Percentiles rank a stretch among this genome's conserved stretches.
Evolutionary conservation across 2,888 invertebrate genomes (phyloP).

Genomic region (Yponomeuta malinellus): DNA sequence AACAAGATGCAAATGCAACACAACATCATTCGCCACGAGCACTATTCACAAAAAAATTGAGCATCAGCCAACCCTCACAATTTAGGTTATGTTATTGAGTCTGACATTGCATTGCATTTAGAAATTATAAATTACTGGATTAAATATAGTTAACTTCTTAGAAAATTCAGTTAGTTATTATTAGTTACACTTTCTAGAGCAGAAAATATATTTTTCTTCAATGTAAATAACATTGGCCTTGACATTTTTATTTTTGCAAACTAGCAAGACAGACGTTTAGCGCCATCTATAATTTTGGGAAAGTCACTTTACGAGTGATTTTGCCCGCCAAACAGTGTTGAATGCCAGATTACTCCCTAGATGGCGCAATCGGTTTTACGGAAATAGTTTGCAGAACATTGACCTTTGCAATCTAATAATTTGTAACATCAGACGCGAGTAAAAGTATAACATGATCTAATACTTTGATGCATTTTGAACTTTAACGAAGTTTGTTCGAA

Average conservation of each 20-base stretch:
- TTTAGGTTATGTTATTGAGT: too few species aligned
- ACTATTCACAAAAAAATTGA: too few species aligned
- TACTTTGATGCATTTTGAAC: neutral
- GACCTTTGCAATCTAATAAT: constrained; percentile 25
- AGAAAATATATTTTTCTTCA: neutral
- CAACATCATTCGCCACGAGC: too few species aligned
- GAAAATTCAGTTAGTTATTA: too few species aligned
- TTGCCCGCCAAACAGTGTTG: constrained; percentile 4
- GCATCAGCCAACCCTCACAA: too few species aligned
- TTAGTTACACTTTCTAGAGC: too few species aligned
- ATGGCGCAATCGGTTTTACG: constrained; percentile 42
- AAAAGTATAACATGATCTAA: neutral
- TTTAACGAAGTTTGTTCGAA: neutral
- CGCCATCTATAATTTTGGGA: constrained; percentile 37
- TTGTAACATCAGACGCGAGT: neutral
- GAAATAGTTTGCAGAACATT: constrained; percentile 26
- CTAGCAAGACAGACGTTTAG: constrained; percentile 37
- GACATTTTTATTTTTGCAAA: constrained; percentile 60
- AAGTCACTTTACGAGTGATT: neutral
- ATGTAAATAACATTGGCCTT: constrained; percentile 54
- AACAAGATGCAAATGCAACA: too few species aligned
- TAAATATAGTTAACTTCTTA: too few species aligned
- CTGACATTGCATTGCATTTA: too few species aligned
- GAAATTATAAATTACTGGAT: too few species aligned
- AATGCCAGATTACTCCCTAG: constrained; percentile 26